Evolutionary conservation across 2,113 vertebrate species (phyloP), one percentile per base, ranked within the genome.

Genomic region (Microtus oregoni): DNA sequence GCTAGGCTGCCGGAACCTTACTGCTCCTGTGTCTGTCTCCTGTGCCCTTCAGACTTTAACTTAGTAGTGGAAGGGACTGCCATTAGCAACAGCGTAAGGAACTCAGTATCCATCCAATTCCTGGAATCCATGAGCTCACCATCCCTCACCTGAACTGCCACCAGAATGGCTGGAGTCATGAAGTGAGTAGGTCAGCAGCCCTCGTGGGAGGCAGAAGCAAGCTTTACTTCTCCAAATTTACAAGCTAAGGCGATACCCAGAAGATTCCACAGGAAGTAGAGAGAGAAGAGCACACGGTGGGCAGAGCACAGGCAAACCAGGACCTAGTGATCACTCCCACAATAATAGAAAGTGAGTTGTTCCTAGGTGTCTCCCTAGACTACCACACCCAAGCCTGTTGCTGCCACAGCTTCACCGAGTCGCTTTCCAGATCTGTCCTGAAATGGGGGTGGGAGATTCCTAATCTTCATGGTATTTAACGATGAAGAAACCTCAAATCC

Each of bases 141-240:
- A 30, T 79, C 47, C 77, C 19, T 91, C 50, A 81, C 41, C 35
- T 44, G n/a, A 95, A 58, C 5, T 73, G 19, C 35, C 67, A 52
- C 13, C 41, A 10, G 24, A 70, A 50, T 89, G 58, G 70, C 2
- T 88, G 58, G 24, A n/a, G 70, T 78, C 41, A 89, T 35, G 75
- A 50, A 92, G 35, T 86, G 17, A 44, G n/a, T 20, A 73, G 22
- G 14, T 65, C 41, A 94, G 86, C 90, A n/a, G 88, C 26, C 35
- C 28, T 52, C 35, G 3, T 50, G 86, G 15, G 50, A n/a, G 88
- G 22, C 1, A 90, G 20, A 94, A 77, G 38, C 7, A 11, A 76
- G 24, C 28, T 75, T 85, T 89, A 32, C n/a, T 68, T 75, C 50
- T 96, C 58, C 67, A 97, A 13, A 88, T 85, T 86, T 89, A 89